These are phyloP conservation scores for Arenaria interpres DNA, from an alignment of 2,113 vertebrate species.

Conservation along the genomic window DNA sequence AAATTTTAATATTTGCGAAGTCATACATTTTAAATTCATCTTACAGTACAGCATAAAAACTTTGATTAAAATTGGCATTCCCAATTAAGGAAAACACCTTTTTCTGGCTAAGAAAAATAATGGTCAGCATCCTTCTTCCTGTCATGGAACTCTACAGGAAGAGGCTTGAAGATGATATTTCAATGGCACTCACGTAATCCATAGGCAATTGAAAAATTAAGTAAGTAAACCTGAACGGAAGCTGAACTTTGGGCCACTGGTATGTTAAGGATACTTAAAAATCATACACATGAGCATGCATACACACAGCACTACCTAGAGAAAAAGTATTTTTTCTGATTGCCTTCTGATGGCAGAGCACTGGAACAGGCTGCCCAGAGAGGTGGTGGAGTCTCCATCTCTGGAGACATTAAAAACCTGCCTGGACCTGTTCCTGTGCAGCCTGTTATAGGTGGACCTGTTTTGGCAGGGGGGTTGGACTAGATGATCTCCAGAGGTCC, in stretches of 20 bases:
- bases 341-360: not conserved
- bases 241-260: not conserved
- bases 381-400: too few species aligned
- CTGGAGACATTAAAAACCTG: too few species aligned
- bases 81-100: not conserved
- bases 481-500: too few species aligned
- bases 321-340: not conserved
- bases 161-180: not conserved
- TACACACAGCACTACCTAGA: not conserved
- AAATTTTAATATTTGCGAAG: not conserved
- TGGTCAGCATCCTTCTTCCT: not conserved
- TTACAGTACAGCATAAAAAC: not conserved
- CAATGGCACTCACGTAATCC: not conserved
- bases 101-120: not conserved
- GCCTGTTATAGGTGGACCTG: too few species aligned
- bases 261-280: not conserved
- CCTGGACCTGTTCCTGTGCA: too few species aligned
- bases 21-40: not conserved
- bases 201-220: not conserved
- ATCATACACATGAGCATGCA: not conserved
- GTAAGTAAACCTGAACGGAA: not conserved
- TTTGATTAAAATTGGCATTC: not conserved
- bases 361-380: too few species aligned
- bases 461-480: too few species aligned
- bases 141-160: not conserved